Evolutionary conservation across 2,797 vertebrate genomes (phyloP), one percentile per base, ranked within the genome.

Genomic region (Labroides dimidiatus): DNA sequence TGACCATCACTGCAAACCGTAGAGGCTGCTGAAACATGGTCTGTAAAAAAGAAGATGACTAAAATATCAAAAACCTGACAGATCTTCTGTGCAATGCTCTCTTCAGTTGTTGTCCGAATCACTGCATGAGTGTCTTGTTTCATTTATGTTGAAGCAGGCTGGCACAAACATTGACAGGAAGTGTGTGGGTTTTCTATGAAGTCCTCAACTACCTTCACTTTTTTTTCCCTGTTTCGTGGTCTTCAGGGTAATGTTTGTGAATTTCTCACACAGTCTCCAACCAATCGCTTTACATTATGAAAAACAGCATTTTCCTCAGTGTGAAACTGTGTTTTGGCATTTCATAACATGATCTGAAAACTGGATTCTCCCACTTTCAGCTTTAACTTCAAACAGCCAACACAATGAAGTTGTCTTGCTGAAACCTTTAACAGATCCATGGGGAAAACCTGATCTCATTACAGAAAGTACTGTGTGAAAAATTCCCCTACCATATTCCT

Each of bases 1-100:
- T 94, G 72, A 98, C 85, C 41, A 92, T 77, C 4, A 93, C 88
- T 61, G 93, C 96, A 78, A 97, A 92, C 30, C 92, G 84, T 70
- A 99, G 75, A 0, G 98, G 95, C 64, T 95, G 94, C 44, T 89
- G 92, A 82, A 93, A 95, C 6, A 87, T 51, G 11, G 1, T 86
- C 97, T 98, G 87, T 2, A 89, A 90, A 89, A 90, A 64, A 69
- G 11, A 86, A 69, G 1, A 33, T 0, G 20, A 1, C 44, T 36
- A 2, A 43, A 12, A 50, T 53, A 4, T 15, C 21, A 36, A 64
- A 45, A 55, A 7, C 30, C 30, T 33, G 30, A 33, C 5, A 33
- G 30, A 33, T 6, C 8, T 33, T 33, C 5, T 33, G 4, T 6
- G 30, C 30, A 9, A 7, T 33, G 8, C 30, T 9, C 8, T 9